Conservation (phyloP, 2,797 vertebrate genomes). For the Phrynocephalus guinanensis region DNA sequence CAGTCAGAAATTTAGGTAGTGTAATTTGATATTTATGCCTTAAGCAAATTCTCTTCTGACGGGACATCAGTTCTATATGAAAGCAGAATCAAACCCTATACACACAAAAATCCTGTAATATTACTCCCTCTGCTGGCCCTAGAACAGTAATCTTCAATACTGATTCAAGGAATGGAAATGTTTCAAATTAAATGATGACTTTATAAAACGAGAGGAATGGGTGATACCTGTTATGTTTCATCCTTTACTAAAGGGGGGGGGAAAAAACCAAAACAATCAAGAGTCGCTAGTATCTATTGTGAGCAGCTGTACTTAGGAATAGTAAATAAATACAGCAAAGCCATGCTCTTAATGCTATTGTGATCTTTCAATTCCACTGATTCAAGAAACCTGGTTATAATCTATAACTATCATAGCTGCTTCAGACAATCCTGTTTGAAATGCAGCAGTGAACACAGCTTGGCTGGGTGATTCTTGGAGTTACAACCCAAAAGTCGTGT, state of each 20-base stretch:
- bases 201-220: not conserved
- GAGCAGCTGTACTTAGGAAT: not conserved
- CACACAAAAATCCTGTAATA: not conserved
- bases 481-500: no score
- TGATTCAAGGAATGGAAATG: not conserved
- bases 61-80: not conserved
- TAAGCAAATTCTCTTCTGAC: not conserved
- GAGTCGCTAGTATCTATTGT: not conserved
- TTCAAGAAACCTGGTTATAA: not conserved
- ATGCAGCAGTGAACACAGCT: not conserved
- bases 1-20: not conserved
- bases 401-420: not conserved
- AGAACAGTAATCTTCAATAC: not conserved
- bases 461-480: no score
- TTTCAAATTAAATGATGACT: not conserved
- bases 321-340: not conserved
- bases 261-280: not conserved
- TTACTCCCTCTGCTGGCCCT: slow-evolving; percentile 69
- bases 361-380: not conserved
- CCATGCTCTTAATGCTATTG: not conserved
- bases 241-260: not conserved
- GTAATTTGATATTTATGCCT: not conserved
- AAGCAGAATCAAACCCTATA: slow-evolving; percentile 13
- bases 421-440: not conserved
- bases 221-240: not conserved